These are phyloP conservation scores for Calidris pugnax DNA, from an alignment of 2,113 vertebrate species.

Conservation along the genomic window DNA sequence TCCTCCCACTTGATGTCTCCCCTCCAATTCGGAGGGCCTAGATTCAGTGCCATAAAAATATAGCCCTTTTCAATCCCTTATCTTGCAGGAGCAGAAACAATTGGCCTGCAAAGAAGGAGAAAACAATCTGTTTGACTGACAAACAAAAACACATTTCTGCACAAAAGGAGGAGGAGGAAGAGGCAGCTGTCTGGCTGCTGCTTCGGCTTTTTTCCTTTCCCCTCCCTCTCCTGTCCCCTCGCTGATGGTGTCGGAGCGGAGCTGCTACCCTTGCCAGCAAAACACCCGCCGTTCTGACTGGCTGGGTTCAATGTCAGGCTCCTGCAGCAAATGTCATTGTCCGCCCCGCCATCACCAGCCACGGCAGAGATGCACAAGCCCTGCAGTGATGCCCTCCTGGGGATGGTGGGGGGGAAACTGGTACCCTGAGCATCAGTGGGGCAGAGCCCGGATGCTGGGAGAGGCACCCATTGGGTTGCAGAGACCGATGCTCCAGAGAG, in stretches of 20 bases:
- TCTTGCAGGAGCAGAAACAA: conserved; percentile 73
- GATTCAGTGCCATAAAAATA: conserved; percentile 61
- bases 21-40: conserved; percentile 31
- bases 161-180: conserved; percentile 69
- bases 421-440: background rate
- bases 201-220: conserved; percentile 53
- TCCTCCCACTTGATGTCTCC: conserved; percentile 48
- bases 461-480: background rate
- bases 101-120: conserved; percentile 69
- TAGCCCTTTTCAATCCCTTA: conserved; percentile 69
- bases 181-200: conserved; percentile 67
- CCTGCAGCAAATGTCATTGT: conserved; percentile 61
- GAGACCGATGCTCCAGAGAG: background rate
- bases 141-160: conserved; percentile 74
- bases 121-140: conserved; percentile 74
- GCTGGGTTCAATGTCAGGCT: conserved; percentile 65
- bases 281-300: conserved; percentile 60
- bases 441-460: background rate
- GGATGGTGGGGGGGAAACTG: background rate
- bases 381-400: background rate
- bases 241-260: conserved; percentile 22
- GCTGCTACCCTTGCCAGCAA: conserved; percentile 58
- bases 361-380: background rate
- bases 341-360: background rate
- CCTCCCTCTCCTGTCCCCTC: conserved; percentile 55